These are phyloP conservation scores for Aproaerema taeniolella DNA, from an alignment of 2,888 invertebrate genomes.

Conservation along the genomic window DNA sequence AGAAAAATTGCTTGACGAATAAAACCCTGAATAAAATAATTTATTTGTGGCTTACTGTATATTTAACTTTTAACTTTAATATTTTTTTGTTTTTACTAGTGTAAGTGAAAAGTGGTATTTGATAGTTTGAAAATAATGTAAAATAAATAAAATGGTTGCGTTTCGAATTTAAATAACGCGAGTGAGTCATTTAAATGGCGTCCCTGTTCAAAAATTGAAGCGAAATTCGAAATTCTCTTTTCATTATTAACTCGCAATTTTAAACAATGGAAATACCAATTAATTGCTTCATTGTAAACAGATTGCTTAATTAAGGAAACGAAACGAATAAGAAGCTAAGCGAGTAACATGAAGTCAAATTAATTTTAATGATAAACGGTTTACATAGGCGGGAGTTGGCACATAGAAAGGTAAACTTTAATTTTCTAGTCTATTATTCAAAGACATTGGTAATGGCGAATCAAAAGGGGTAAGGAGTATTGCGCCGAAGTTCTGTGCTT, in stretches of 20 bases:
- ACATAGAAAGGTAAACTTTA: conserved; percentile 35
- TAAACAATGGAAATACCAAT: conserved; percentile 65
- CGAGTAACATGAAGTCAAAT: conserved; percentile 63
- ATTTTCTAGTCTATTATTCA: conserved; percentile 39
- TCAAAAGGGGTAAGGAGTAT: conserved; percentile 20
- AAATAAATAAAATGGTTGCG: too few species aligned
- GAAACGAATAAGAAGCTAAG: conserved; percentile 68
- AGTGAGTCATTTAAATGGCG: too few species aligned
- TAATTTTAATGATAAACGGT: conserved; percentile 74
- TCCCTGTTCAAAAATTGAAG: too few species aligned
- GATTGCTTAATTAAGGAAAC: conserved; percentile 75
- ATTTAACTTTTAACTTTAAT: conserved; percentile 41
- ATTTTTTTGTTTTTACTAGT: too few species aligned
- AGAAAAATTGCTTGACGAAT: conserved; percentile 48
- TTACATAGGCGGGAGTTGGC: conserved; percentile 34
- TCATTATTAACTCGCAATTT: conserved; percentile 36
- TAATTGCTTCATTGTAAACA: conserved; percentile 74
- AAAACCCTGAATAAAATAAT: conserved; percentile 57
- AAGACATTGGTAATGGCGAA: conserved; percentile 26
- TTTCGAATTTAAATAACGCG: too few species aligned
- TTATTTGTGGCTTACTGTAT: conserved; percentile 28
- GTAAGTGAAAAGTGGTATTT: too few species aligned
- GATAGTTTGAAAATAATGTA: too few species aligned
- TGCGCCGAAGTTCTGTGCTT: conserved; percentile 21
- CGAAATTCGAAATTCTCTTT: conserved; percentile 2